Conservation (phyloP, 2,113 vertebrate species). For the Halichoerus grypus region DNA sequence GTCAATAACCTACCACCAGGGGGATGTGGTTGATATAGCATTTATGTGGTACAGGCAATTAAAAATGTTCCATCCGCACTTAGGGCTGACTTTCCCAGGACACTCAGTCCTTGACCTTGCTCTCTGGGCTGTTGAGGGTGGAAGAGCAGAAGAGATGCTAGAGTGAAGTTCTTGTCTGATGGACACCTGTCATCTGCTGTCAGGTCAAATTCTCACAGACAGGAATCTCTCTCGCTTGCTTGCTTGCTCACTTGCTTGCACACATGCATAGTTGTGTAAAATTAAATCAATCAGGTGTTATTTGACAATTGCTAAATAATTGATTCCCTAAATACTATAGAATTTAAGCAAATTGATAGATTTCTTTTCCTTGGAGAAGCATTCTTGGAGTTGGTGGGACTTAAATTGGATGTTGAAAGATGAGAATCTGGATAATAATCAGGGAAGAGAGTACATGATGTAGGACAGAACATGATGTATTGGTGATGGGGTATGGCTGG, state of each 20-base stretch:
- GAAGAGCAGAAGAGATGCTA: background rate
- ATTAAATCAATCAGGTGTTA: background rate
- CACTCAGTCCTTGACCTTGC: background rate
- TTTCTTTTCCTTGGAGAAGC: background rate
- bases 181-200: background rate
- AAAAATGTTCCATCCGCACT: background rate
- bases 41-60: background rate
- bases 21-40: background rate
- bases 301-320: constrained; percentile 3
- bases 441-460: background rate
- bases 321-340: background rate
- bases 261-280: background rate
- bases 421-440: background rate
- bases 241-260: background rate
- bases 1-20: background rate
- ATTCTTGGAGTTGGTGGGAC: background rate
- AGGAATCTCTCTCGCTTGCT: background rate
- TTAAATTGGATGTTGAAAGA: background rate
- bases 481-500: background rate
- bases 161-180: background rate
- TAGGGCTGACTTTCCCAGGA: background rate
- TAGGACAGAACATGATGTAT: background rate
- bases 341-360: background rate
- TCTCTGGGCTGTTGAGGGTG: background rate
- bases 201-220: background rate